phyloP scores from a whole-genome alignment of 1,140 invertebrate species.

The Platyscapa corneri region DNA sequence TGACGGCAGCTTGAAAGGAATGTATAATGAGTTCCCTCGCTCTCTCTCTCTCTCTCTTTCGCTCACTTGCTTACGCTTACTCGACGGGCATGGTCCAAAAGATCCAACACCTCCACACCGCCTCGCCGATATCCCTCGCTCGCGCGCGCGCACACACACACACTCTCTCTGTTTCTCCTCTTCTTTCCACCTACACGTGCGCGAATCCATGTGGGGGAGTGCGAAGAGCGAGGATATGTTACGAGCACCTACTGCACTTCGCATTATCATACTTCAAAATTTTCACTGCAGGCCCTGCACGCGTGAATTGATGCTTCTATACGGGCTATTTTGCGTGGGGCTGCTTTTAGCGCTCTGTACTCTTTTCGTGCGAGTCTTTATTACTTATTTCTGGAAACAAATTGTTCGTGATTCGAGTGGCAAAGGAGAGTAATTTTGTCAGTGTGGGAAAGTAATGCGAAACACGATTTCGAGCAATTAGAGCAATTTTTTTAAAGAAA shows the following conservation, averaged over 20 bases:
- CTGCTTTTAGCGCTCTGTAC: background rate
- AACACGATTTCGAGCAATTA: no score
- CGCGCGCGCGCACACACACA: constrained; percentile 29
- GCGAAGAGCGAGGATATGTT: constrained; percentile 52
- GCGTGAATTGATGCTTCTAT: background rate
- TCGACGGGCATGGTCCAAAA: constrained; percentile 54
- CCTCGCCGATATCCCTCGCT: background rate
- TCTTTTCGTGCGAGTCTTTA: no score
- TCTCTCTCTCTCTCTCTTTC: background rate
- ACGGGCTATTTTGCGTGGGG: background rate
- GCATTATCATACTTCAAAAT: constrained; percentile 41
- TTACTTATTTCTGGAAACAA: background rate
- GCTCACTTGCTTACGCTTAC: no score
- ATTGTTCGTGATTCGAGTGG: background rate
- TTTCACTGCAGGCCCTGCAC: background rate
- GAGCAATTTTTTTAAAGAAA: no score
- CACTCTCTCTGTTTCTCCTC: background rate
- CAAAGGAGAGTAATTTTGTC: background rate
- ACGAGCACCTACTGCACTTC: constrained; percentile 1
- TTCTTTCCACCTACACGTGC: constrained; percentile 54
- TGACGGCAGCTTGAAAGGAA: constrained; percentile 62
- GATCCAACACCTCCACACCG: constrained; percentile 11
- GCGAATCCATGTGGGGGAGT: background rate
- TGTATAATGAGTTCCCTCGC: constrained; percentile 61
- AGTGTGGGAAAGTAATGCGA: background rate